Percentiles rank a stretch among this genome's conserved stretches.
These are phyloP conservation scores for Promerops cafer DNA, from an alignment of 2,113 vertebrate genomes.

Conservation along the genomic window DNA sequence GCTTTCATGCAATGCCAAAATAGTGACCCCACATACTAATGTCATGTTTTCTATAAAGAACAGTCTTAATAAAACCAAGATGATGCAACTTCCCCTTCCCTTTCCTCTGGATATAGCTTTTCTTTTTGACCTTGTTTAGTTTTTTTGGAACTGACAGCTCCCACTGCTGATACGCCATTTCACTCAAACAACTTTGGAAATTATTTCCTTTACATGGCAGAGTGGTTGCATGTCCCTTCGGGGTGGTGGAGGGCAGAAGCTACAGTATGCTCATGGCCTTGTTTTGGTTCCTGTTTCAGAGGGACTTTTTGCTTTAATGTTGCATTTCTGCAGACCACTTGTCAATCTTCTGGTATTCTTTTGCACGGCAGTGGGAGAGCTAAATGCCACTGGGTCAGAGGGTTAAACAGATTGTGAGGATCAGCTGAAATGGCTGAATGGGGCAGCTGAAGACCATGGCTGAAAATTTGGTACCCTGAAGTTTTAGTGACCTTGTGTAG, in stretches of 20 bases:
- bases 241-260: neutral
- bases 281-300: neutral
- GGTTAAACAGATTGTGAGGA: neutral
- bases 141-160: neutral
- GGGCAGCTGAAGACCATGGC: neutral
- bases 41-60: neutral
- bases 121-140: neutral
- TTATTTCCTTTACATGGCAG: neutral
- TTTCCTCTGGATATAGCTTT: neutral
- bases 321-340: neutral
- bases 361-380: neutral
- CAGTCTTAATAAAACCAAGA: neutral
- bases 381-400: neutral
- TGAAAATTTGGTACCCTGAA: neutral
- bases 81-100: neutral
- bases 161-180: neutral
- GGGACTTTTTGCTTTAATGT: neutral
- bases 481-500: neutral
- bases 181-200: neutral
- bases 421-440: neutral
- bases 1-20: neutral
- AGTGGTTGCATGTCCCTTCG: neutral
- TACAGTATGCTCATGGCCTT: neutral
- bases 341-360: neutral
- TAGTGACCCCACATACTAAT: neutral